phyloP scores from a whole-genome alignment of 2,888 invertebrate species.

The Diarsia mendica region DNA sequence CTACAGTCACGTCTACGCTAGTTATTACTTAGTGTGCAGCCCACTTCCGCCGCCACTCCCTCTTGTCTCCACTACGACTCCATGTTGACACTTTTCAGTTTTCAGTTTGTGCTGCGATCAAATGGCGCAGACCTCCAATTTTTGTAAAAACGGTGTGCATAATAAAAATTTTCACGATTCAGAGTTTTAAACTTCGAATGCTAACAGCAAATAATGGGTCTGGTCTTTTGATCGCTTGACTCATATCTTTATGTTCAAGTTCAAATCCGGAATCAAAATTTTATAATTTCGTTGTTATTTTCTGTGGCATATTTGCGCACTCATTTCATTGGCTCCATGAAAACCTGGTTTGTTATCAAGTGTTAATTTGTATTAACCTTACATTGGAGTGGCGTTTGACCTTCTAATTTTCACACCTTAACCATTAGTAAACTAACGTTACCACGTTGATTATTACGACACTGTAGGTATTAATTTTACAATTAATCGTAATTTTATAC shows the following conservation, averaged over 20 bases:
- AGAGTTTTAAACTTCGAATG: not conserved
- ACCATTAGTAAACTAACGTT: conserved; percentile 68
- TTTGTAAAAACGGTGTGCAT: conserved; percentile 22
- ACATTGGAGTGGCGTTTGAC: conserved; percentile 73
- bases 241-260: conserved; percentile 54
- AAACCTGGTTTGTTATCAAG: conserved; percentile 70
- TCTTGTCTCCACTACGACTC: conserved; percentile 51
- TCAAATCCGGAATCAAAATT: conserved; percentile 55
- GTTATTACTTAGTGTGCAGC: conserved; percentile 68
- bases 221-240: conserved; percentile 69
- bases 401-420: conserved; percentile 70
- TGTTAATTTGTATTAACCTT: conserved; percentile 65
- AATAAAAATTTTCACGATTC: conserved; percentile 8
- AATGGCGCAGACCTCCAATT: conserved; percentile 64
- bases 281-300: conserved; percentile 68
- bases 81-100: conserved; percentile 55
- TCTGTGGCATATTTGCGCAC: conserved; percentile 75
- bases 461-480: conserved; percentile 73
- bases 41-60: conserved; percentile 59
- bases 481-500: conserved; percentile 75
- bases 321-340: conserved; percentile 72
- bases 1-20: conserved; percentile 65
- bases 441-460: conserved; percentile 65
- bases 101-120: conserved; percentile 65
- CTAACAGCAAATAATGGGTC: conserved; percentile 49